phyloP scores from a whole-genome alignment of 2,888 invertebrate species.

The Chrysotoxum bicinctum region DNA sequence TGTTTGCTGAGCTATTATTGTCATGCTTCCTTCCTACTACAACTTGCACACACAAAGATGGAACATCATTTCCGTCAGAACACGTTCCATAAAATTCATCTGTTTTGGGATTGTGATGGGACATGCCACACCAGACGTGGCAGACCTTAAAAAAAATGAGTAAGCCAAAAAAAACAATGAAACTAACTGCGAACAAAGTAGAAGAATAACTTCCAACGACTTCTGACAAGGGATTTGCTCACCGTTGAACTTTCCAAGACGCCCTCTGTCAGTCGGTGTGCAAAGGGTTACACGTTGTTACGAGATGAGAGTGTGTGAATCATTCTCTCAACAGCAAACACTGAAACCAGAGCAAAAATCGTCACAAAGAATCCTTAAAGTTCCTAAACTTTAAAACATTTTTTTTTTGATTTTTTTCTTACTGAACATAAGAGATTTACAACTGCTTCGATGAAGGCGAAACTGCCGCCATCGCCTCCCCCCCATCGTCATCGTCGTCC shows the following conservation, averaged over 20 bases:
- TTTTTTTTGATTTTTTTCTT: neutral
- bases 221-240: constrained; percentile 68
- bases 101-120: constrained; percentile 31
- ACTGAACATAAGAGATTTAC: constrained; percentile 39
- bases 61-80: constrained; percentile 33
- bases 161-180: constrained; percentile 6
- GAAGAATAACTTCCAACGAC: constrained; percentile 56
- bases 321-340: neutral
- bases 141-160: constrained; percentile 4
- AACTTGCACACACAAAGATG: constrained; percentile 7
- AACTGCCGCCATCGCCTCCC: neutral
- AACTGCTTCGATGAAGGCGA: constrained; percentile 22
- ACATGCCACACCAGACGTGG: constrained; percentile 33
- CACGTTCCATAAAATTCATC: constrained; percentile 64
- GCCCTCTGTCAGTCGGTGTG: constrained; percentile 48
- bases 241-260: constrained; percentile 66
- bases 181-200: constrained; percentile 54
- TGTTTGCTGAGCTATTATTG: constrained; percentile 24
- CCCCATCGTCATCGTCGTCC: neutral
- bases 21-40: constrained; percentile 23
- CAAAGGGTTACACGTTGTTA: constrained; percentile 57
- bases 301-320: neutral
- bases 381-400: constrained; percentile 35
- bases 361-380: constrained; percentile 52
- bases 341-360: neutral